phyloP scores from a whole-genome alignment of 1,140 invertebrate species.

The Panagrolaimus sp. region DNA sequence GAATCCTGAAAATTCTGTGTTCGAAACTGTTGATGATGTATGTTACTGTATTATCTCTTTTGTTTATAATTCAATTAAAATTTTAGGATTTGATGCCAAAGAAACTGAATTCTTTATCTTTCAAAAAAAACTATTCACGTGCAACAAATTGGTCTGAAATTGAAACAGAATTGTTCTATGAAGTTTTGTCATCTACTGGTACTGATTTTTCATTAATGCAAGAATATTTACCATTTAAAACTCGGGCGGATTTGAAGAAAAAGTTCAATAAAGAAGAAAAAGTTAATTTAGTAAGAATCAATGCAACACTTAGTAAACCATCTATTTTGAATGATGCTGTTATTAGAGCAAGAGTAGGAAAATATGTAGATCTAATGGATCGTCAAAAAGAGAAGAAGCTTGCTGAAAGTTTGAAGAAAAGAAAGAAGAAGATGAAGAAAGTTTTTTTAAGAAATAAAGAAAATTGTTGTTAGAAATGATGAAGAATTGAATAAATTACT shows the following conservation, averaged over 20 bases:
- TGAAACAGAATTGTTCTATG: conserved; percentile 45
- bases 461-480: no score
- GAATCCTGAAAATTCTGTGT: conserved; percentile 27
- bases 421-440: no score
- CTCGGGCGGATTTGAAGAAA: conserved; percentile 38
- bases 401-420: not conserved
- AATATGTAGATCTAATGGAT: not conserved
- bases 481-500: no score
- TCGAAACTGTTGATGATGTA: conserved; percentile 42
- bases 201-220: conserved; percentile 44
- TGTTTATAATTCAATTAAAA: not conserved
- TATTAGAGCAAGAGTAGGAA: not conserved
- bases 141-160: conserved; percentile 23
- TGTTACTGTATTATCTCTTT: conserved; percentile 18
- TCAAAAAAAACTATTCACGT: conserved; percentile 27
- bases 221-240: conserved; percentile 36
- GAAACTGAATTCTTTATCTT: conserved; percentile 35
- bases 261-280: conserved; percentile 41
- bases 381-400: not conserved
- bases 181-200: conserved; percentile 35
- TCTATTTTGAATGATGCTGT: not conserved
- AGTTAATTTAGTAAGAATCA: conserved; percentile 22
- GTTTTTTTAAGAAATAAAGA: no score
- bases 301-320: conserved; percentile 6
- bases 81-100: conserved; percentile 39